Evolutionary conservation across 2,888 invertebrate genomes (phyloP).

Genomic region (Eristalis arbustorum): DNA sequence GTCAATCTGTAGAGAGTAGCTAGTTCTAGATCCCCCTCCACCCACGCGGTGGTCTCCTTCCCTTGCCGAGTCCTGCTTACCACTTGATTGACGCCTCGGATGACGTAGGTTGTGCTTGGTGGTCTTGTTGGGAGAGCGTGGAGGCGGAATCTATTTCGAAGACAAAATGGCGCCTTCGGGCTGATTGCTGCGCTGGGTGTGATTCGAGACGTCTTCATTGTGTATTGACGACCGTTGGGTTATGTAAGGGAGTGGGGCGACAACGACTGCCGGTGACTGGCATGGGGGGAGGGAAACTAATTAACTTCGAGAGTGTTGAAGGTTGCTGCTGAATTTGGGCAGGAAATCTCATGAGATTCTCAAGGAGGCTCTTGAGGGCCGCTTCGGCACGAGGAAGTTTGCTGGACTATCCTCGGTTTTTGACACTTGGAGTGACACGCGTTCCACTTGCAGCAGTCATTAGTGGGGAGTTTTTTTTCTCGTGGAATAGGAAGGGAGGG

Average conservation of each 20-base stretch:
- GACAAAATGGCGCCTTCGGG: slow-evolving; percentile 23
- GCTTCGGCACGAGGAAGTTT: too few relatives aligned
- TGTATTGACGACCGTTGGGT: neutral
- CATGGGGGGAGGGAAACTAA: too few relatives aligned
- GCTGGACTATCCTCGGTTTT: too few relatives aligned
- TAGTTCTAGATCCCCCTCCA: neutral
- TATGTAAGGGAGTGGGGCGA: neutral
- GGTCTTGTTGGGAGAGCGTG: neutral
- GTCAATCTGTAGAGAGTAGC: slow-evolving; percentile 36
- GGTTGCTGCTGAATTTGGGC: neutral
- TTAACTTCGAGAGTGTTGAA: neutral
- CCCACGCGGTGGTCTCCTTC: neutral
- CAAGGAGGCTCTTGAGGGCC: too few relatives aligned
- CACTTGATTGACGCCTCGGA: neutral
- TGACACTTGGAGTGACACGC: too few relatives aligned
- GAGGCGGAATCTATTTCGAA: slow-evolving; percentile 1
- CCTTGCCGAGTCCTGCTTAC: neutral
- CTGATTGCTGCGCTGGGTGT: neutral
- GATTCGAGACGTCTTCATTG: neutral
- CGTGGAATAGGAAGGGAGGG: too few relatives aligned
- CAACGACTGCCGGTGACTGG: too few relatives aligned
- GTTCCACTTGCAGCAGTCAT: too few relatives aligned
- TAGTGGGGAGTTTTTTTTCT: too few relatives aligned
- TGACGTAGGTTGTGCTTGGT: slow-evolving; percentile 5
- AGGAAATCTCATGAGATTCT: neutral